Evolutionary conservation across 2,113 vertebrate species (phyloP).

Genomic region (Gasterosteus aculeatus): DNA sequence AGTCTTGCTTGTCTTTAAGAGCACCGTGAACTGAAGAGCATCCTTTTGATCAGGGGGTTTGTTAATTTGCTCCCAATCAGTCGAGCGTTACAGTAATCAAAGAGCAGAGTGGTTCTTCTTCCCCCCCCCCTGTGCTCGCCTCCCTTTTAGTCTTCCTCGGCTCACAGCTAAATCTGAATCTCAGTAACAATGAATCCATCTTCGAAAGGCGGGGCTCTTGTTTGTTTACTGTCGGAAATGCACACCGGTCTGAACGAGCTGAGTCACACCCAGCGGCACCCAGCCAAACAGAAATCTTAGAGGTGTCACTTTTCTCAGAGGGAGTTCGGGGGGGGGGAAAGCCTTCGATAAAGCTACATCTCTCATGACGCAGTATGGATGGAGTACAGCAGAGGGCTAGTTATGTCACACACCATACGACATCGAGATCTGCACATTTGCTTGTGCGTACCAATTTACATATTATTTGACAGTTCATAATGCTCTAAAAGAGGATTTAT

Average conservation of each 20-base stretch:
- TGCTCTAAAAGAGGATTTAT: neutral
- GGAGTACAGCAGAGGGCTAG: slow-evolving; percentile 7
- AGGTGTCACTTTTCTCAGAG: slow-evolving; percentile 28
- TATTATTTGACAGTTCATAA: neutral
- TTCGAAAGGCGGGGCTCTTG: neutral
- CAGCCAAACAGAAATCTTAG: slow-evolving; percentile 4
- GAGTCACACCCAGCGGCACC: slow-evolving; percentile 8
- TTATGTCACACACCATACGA: neutral
- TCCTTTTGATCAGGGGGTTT: neutral
- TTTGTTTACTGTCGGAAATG: slow-evolving; percentile 7
- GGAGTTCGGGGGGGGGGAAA: neutral
- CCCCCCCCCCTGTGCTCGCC: neutral
- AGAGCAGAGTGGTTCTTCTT: neutral
- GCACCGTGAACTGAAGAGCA: neutral
- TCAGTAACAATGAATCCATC: neutral
- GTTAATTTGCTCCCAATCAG: slow-evolving; percentile 29
- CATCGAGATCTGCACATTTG: neutral
- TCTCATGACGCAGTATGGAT: slow-evolving; percentile 30
- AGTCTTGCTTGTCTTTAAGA: slow-evolving; percentile 6
- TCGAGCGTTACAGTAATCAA: neutral
- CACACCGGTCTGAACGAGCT: slow-evolving; percentile 7
- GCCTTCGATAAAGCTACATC: slow-evolving; percentile 30
- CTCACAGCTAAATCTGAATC: neutral
- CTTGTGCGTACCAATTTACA: neutral
- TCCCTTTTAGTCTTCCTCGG: neutral